Conservation (phyloP, 2,888 invertebrate genomes). For the Cantharis rustica region DNA sequence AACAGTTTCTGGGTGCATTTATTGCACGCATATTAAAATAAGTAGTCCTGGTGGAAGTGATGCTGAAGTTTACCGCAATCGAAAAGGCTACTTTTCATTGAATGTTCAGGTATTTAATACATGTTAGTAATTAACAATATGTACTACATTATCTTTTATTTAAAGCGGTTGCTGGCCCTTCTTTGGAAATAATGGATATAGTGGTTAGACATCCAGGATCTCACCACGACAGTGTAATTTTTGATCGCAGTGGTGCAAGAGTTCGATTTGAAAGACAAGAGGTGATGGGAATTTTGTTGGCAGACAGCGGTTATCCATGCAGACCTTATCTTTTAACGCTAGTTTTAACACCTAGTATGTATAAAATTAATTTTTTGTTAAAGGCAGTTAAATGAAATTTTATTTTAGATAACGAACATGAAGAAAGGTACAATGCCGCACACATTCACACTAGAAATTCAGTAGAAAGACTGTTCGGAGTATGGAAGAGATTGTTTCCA, state of each 20-base stretch:
- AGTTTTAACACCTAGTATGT: background rate
- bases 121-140: too few species aligned
- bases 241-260: background rate
- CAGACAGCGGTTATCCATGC: background rate
- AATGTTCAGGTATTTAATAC: background rate
- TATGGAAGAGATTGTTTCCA: too few species aligned
- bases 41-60: background rate
- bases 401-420: too few species aligned
- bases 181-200: background rate
- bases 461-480: too few species aligned
- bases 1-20: background rate
- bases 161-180: background rate
- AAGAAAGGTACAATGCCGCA: too few species aligned
- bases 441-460: too few species aligned
- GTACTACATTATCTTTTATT: background rate
- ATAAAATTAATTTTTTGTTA: too few species aligned
- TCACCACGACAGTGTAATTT: background rate
- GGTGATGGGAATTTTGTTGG: background rate
- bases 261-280: background rate
- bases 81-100: background rate
- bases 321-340: background rate
- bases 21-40: background rate
- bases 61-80: background rate
- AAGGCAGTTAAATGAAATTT: too few species aligned
- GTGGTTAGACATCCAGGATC: background rate